Percentiles rank a stretch among this genome's conserved stretches.
Conservation (phyloP, 92 coral and sea anemone species). For the Siderastrea radians region DNA sequence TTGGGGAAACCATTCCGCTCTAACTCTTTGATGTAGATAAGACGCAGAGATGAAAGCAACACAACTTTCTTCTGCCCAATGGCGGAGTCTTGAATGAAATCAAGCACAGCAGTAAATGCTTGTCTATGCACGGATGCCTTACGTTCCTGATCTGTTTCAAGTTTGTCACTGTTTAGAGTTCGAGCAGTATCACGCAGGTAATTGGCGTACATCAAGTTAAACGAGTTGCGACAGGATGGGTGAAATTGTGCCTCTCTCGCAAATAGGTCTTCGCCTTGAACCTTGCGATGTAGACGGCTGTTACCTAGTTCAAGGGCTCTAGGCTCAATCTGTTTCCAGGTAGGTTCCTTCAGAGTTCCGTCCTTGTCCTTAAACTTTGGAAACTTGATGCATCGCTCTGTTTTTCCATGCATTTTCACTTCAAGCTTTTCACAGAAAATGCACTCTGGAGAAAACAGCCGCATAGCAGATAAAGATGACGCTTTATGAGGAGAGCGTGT, state of each 20-base stretch:
- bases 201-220: conserved; percentile 43
- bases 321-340: conserved; percentile 19
- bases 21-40: conserved; percentile 23
- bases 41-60: conserved; percentile 51
- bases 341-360: conserved; percentile 23
- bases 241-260: conserved; percentile 64
- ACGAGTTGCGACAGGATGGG: conserved; percentile 60
- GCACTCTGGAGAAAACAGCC: not conserved
- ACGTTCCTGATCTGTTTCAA: conserved; percentile 52
- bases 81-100: conserved; percentile 30
- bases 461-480: conserved; percentile 30
- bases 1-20: no score
- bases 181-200: conserved; percentile 31
- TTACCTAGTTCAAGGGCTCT: conserved; percentile 57
- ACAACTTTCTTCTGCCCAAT: conserved; percentile 54
- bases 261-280: conserved; percentile 59
- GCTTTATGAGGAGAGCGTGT: conserved; percentile 46
- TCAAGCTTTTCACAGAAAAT: conserved; percentile 62
- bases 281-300: conserved; percentile 48
- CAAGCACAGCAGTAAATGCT: conserved; percentile 61
- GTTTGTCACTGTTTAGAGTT: not conserved
- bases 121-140: conserved; percentile 46
- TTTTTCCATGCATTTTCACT: conserved; percentile 28
- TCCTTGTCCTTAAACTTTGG: conserved; percentile 49
- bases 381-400: conserved; percentile 55